These are phyloP conservation scores for Asobara japonica DNA, from an alignment of 1,140 invertebrate species.

Conservation along the genomic window DNA sequence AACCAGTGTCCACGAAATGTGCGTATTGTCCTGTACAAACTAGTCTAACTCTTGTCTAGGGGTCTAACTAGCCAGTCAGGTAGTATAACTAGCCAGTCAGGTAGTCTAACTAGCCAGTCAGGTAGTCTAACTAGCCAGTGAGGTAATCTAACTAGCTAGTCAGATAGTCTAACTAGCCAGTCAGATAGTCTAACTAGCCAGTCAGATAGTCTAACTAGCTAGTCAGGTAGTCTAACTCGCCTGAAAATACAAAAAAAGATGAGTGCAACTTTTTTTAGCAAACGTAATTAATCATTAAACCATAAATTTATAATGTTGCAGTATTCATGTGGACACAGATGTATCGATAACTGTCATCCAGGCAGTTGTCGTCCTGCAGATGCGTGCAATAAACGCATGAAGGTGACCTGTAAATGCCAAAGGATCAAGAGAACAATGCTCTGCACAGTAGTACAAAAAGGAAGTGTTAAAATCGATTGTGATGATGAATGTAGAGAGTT, in stretches of 20 bases:
- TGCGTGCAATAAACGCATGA: slow-evolving; percentile 82
- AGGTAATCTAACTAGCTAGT: too few species aligned
- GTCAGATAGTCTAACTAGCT: too few species aligned
- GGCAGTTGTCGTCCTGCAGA: slow-evolving; percentile 76
- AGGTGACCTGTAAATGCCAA: slow-evolving; percentile 81
- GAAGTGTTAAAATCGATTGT: slow-evolving; percentile 69
- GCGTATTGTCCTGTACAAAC: slow-evolving; percentile 48
- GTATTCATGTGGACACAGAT: slow-evolving; percentile 74
- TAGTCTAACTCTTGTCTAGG: not conserved
- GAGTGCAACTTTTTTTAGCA: too few species aligned
- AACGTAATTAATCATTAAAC: slow-evolving; percentile 20
- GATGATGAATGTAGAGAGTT: slow-evolving; percentile 72
- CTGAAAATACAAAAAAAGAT: too few species aligned
- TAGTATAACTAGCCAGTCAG: too few species aligned
- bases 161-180: too few species aligned
- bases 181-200: too few species aligned
- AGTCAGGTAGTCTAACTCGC: too few species aligned
- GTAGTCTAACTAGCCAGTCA: too few species aligned
- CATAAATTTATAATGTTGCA: slow-evolving; percentile 51
- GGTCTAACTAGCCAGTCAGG: not conserved
- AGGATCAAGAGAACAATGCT: slow-evolving; percentile 80
- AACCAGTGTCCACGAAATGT: slow-evolving; percentile 89
- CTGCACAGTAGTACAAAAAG: slow-evolving; percentile 72
- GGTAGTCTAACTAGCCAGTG: too few species aligned
- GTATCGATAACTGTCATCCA: slow-evolving; percentile 79